These are phyloP conservation scores for Rhopalosiphum maidis DNA, from an alignment of 1,140 invertebrate genomes.

Conservation along the genomic window DNA sequence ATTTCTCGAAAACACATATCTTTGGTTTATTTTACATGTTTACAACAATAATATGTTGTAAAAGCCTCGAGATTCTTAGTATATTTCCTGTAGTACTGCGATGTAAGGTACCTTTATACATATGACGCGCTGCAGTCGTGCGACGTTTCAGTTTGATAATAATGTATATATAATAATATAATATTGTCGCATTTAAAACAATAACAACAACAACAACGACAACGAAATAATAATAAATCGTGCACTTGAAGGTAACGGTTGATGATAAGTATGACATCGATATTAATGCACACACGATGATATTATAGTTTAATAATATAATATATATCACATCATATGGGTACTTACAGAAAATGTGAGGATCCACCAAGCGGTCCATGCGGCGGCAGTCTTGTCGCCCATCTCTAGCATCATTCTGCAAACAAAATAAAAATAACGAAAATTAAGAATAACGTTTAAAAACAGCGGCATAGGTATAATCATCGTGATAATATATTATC, in stretches of 20 bases:
- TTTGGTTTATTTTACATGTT: no score
- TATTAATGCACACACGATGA: not conserved
- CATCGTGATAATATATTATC: not conserved
- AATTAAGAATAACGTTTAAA: not conserved
- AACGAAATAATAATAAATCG: constrained; percentile 6
- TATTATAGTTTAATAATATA: constrained; percentile 11
- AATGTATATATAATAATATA: not conserved
- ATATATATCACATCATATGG: not conserved
- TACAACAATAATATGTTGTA: not conserved
- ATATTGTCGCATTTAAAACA: not conserved
- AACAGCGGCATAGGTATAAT: not conserved
- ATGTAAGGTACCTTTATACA: not conserved
- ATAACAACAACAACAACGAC: not conserved
- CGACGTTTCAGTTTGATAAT: not conserved
- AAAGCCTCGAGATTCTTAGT: not conserved
- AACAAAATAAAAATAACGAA: not conserved
- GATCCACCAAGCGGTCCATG: constrained; percentile 26
- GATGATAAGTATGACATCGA: not conserved
- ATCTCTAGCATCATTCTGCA: not conserved
- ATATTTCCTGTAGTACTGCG: not conserved
- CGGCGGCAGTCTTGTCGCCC: not conserved
- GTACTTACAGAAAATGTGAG: constrained; percentile 41
- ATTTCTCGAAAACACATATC: not conserved
- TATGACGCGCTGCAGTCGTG: not conserved
- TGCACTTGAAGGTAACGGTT: not conserved